Conservation (phyloP, 2,888 invertebrate genomes). For the Crossocerus cetratus region DNA sequence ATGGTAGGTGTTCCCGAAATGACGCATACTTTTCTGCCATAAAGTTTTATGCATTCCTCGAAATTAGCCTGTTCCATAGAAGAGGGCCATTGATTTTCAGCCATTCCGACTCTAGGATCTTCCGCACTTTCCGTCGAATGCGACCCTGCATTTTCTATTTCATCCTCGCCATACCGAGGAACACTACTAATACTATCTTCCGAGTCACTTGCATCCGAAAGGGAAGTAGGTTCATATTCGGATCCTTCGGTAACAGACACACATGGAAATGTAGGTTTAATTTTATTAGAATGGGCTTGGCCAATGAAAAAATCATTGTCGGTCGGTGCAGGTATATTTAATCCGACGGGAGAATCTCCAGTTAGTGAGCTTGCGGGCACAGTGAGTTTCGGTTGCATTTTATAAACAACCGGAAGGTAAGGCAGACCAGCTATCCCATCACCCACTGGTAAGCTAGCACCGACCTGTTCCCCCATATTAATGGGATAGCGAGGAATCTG, state of each 20-base stretch:
- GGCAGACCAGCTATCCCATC: background rate
- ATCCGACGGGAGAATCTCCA: background rate
- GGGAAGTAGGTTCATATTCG: background rate
- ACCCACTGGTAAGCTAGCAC: background rate
- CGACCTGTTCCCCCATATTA: background rate
- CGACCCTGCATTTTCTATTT: background rate
- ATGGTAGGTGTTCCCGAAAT: slow-evolving; percentile 11
- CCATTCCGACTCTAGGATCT: background rate
- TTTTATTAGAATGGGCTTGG: background rate
- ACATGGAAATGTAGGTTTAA: background rate
- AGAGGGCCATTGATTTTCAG: no score
- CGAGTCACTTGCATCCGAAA: background rate
- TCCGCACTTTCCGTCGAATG: background rate
- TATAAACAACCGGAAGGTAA: background rate
- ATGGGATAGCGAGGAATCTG: background rate
- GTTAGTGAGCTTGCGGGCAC: no score
- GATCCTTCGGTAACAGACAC: background rate
- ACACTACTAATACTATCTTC: background rate
- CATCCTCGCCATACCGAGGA: background rate
- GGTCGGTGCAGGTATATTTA: background rate
- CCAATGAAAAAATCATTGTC: background rate
- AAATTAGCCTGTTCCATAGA: slow-evolving; percentile 18
- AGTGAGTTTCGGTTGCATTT: background rate
- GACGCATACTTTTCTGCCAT: slow-evolving; percentile 44
- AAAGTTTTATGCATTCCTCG: slow-evolving; percentile 54